Evolutionary conservation across 2,797 vertebrate genomes (phyloP), one percentile per base, ranked within the genome.

Genomic region (Avahi laniger): DNA sequence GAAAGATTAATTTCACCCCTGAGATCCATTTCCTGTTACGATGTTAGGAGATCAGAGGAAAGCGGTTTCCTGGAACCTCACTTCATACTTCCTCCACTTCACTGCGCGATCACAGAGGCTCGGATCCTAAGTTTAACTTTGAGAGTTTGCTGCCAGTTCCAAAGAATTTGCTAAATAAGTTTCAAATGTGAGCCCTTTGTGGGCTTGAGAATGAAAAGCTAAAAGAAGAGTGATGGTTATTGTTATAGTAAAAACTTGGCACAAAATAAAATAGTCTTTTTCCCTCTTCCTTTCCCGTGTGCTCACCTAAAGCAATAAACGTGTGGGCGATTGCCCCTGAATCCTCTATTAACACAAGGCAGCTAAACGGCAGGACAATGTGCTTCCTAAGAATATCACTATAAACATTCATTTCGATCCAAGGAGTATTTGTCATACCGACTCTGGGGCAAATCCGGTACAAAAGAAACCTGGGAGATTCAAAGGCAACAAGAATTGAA

Each of bases 141-240:
- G 59, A 83, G 93, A 73, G 48, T 93, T 86, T 76, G 82, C 80
- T 94, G 46, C 81, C 63, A 52, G 84, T 93, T 95, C 93, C 86
- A 96, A 93, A 97, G 97, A 96, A 97, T 97, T 69, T 97, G 35
- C 79, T 96, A 43, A 97, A 96, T 93, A 69, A 57, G 85, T 98
- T 97, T 97, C 84, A 98, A 97, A 91, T 97, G 78, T 94, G 94
- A 96, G 85, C 69, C n/a, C 94, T 97, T 70, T 90, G 69, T 92
- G 84, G 50, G 48, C 70, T 89, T 15, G 10, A 67, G 61, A 96
- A 90, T 87, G 59, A 75, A 26, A 91, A 83, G 97, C 87, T 2
- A 70, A 90, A 87, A 91, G 80, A 79, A 75, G 72, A 89, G 14
- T 3, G 33, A 87, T 76, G 67, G 84, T 89, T 97, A 85, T 52